Percentiles rank a stretch among this genome's conserved stretches.
These are phyloP conservation scores for Chelmon rostratus DNA, from an alignment of 2,797 vertebrate genomes.

Conservation along the genomic window DNA sequence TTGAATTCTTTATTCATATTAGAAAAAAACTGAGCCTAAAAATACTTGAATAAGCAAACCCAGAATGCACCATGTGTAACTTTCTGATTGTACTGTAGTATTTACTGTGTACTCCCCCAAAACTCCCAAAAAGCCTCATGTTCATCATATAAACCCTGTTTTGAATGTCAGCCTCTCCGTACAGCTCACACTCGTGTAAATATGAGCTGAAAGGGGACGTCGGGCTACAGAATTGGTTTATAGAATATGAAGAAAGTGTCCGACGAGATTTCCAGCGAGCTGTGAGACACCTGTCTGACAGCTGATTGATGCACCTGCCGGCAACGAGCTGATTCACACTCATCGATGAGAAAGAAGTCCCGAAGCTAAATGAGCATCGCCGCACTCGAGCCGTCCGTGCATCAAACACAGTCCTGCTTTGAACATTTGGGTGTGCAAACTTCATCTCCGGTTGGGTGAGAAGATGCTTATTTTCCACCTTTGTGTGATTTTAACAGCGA, in stretches of 20 bases:
- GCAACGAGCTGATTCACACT: neutral
- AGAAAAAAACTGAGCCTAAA: neutral
- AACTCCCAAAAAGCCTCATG: neutral
- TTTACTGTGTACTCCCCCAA: neutral
- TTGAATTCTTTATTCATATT: neutral
- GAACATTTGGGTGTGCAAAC: too few relatives aligned
- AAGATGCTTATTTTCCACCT: neutral
- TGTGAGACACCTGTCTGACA: neutral
- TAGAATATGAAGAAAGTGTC: neutral
- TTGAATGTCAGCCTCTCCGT: conserved; percentile 13
- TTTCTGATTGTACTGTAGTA: neutral
- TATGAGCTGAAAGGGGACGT: neutral
- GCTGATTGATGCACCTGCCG: neutral
- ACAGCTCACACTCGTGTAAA: conserved; percentile 35
- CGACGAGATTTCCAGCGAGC: conserved; percentile 6
- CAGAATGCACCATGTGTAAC: neutral
- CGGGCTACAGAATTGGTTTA: neutral
- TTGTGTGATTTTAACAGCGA: neutral
- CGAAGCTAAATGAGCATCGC: neutral
- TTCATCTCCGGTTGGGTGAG: neutral
- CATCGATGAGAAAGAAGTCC: neutral
- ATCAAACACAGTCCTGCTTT: too few relatives aligned
- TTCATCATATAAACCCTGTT: neutral
- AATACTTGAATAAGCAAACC: conserved; percentile 22
- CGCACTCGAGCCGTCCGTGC: too few relatives aligned